A percentile compares a stretch with the other conserved stretches of the same genome.
Conservation (phyloP, 2,888 invertebrate genomes). For the Diarsia rubi region DNA sequence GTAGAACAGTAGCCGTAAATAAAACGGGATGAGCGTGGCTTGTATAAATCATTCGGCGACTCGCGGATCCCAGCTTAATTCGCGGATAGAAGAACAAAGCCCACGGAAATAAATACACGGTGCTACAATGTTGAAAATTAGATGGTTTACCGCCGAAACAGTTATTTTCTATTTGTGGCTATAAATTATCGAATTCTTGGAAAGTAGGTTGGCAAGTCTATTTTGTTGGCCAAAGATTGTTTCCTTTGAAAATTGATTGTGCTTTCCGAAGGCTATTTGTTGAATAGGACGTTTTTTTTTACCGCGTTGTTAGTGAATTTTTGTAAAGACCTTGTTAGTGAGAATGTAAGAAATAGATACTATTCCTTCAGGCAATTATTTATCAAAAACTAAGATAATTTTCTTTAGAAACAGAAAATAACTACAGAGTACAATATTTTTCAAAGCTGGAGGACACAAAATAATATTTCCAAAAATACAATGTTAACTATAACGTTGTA, state of each 20-base stretch:
- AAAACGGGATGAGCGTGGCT: slow-evolving; percentile 88
- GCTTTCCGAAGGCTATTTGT: slow-evolving; percentile 46
- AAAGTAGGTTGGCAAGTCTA: slow-evolving; percentile 65
- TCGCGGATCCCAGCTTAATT: slow-evolving; percentile 84
- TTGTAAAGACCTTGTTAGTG: not conserved
- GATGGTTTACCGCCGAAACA: slow-evolving; percentile 72
- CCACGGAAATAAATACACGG: slow-evolving; percentile 86
- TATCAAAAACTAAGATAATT: not conserved
- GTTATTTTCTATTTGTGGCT: slow-evolving; percentile 77
- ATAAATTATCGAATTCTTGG: slow-evolving; percentile 80
- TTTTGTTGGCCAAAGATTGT: slow-evolving; percentile 61
- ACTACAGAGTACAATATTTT: not conserved
- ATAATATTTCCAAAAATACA: not conserved
- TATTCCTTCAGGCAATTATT: not conserved
- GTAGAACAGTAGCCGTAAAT: slow-evolving; percentile 87
- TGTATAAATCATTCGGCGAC: slow-evolving; percentile 89
- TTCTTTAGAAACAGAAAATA: not conserved
- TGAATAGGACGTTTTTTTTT: slow-evolving; percentile 38
- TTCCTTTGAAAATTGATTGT: slow-evolving; percentile 64
- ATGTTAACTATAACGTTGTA: not conserved
- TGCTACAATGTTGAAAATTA: slow-evolving; percentile 78
- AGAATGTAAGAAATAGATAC: not conserved
- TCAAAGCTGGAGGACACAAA: not conserved
- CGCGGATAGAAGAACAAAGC: slow-evolving; percentile 89
- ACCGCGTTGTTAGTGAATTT: not conserved